Percentiles rank a stretch among this genome's conserved stretches.
These are phyloP conservation scores for Beroe forskalii DNA, from an alignment of 37 sponge, comb jelly and placozoan species.

Conservation along the genomic window DNA sequence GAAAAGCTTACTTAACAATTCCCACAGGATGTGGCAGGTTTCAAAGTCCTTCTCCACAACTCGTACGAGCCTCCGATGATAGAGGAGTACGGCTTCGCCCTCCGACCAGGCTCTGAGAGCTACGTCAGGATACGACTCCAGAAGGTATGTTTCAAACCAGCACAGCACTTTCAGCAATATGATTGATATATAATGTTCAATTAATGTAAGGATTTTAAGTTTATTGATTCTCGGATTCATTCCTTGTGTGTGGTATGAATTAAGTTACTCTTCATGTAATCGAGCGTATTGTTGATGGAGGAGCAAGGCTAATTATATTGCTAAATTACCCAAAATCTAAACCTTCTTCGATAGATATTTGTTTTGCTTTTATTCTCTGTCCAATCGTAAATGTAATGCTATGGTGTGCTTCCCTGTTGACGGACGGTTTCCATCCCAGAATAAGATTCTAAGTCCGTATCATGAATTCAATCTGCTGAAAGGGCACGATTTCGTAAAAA, in stretches of 20 bases:
- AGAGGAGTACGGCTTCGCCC: constrained; percentile 57
- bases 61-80: constrained; percentile 65
- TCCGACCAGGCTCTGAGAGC: constrained; percentile 47
- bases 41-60: constrained; percentile 60
- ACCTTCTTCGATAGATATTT: too few relatives aligned
- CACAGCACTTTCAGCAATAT: too few relatives aligned
- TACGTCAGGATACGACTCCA: constrained; percentile 50
- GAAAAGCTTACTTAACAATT: too few relatives aligned
- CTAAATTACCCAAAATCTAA: too few relatives aligned
- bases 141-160: constrained; percentile 47
- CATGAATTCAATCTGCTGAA: constrained; percentile 49
- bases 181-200: neutral
- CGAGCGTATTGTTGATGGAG: neutral
- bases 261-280: neutral
- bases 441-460: constrained; percentile 19
- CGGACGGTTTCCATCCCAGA: neutral
- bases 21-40: constrained; percentile 60
- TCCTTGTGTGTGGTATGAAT: neutral
- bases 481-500: neutral
- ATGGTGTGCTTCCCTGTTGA: too few relatives aligned
- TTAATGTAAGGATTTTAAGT: neutral
- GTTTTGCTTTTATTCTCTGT: too few relatives aligned
- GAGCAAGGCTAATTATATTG: neutral
- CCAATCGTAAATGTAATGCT: too few relatives aligned
- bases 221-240: too few relatives aligned